Evolutionary conservation across 2,888 invertebrate species (phyloP), one percentile per base, ranked within the genome.

Genomic region (Cosmopolites sordidus): DNA sequence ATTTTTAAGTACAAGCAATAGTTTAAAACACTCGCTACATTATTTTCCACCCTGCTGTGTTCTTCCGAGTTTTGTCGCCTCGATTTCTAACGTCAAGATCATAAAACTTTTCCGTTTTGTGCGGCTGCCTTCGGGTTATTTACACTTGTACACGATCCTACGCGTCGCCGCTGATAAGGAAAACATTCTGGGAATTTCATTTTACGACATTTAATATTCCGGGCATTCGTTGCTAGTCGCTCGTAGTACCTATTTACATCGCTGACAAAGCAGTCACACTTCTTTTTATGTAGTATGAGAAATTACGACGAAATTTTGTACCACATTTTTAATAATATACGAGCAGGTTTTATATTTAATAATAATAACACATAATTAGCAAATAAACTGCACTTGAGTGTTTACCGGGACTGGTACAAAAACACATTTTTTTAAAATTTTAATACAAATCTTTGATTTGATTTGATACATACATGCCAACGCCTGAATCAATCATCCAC

Each of bases 151-250:
- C 22, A 22, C 22, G 22, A 22, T 33, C 33, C n/a, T 11, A 33
- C n/a, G 33, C 33, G 12, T 11, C 33, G 33, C n/a, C 33, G 33
- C 33, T 33, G 33, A 33, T 33, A 33, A 33, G n/a, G 33, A 33
- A 33, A 33, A 27, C 47, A 40, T 47, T 47, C 47, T n/a, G 22
- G 39, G 47, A 47, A 47, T 39, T 17, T 45, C 15, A 39, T 38
- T 47, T 47, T 47, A 47, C 29, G 39, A 47, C 39, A 39, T 14
- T 46, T 38, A 38, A 46, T 46, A 46, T 18, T 33, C 45, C 14
- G 46, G 17, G 33, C 33, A 12, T 33, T 33, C 33, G 33, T 12
- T 33, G 5, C 33, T 33, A 33, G 11, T 5, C 33, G 33, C 33
- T 12, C 33, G 33, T 33, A 11, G 33, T 8, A 22, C 33, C n/a